Base-by-base conservation (phyloP, 2,888 invertebrate genomes). In the Phragmatobia fuliginosa region DNA sequence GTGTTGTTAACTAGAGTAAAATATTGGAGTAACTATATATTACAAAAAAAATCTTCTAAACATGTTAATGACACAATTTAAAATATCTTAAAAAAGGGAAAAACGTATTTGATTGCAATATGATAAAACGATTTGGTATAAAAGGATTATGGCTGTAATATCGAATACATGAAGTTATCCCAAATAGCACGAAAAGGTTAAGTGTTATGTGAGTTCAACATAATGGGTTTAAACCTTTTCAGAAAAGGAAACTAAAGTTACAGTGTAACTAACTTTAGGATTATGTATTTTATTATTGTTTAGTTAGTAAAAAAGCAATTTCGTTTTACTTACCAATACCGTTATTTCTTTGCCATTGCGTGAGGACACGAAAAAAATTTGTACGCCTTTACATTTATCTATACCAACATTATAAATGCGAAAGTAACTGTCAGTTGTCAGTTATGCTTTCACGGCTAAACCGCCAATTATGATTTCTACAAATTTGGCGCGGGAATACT, bases 281-380 rank as follows among this genome's bases (percentile, higher is more conserved):
- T 80, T 70, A 75, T 75, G 65, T 68, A 41, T 70, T 71, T 75
- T 78, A 75, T 61, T 68, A 68, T 41, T 60, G 25, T 49, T 72
- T 71, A 28, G 32, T 68, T 56, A 60, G 65, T 33, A 21, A 67
- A 60, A 70, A 68, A 45, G 65, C 65, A 65, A 65, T 68, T 74
- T 56, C 11, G 60, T 69, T 59, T 61, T 65, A 65, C 65, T 56
- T 65, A 36, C 28, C n/a, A 56, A 41, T 66, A 66, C 28, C 41
- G 41, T 66, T 66, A 66, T 66, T 66, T 32, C 41, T 41, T 66
- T 66, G 38, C 65, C 56, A 58, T 58, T 66, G 66, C 59, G 59
- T 59, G 38, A 41, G 66, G 31, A 10, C 41, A 58, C 38, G 59
- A 41, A 61, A 61, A 67, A 66, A 49, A 67, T 38, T 56, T 65